phyloP scores from a whole-genome alignment of 1,140 invertebrate species.

The Acromyrmex heyeri region DNA sequence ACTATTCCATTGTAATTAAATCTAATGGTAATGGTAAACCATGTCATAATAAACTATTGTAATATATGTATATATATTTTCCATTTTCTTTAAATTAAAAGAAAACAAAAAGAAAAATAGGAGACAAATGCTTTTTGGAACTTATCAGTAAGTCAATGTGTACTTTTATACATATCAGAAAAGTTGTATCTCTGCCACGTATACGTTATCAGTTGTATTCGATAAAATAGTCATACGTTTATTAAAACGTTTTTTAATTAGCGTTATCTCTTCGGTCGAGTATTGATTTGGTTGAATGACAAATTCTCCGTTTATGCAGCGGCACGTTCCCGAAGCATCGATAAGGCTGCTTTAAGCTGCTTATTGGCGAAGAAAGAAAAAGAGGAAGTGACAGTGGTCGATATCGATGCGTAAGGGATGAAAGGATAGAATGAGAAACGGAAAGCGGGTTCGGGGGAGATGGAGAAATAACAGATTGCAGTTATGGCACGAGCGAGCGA shows the following conservation, averaged over 20 bases:
- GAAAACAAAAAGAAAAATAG: not conserved
- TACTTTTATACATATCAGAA: not conserved
- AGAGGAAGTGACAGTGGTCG: constrained; percentile 22
- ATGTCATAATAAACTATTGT: not conserved
- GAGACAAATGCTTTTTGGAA: not conserved
- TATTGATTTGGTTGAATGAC: constrained; percentile 54
- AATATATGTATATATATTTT: not conserved
- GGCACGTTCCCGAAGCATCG: constrained; percentile 60
- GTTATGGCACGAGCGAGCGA: constrained; percentile 81
- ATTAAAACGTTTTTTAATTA: constrained; percentile 61
- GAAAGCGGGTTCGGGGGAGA: constrained; percentile 58
- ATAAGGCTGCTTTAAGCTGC: constrained; percentile 61
- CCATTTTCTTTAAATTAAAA: not conserved
- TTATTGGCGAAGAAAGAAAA: not conserved
- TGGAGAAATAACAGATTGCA: constrained; percentile 84
- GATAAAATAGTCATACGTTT: constrained; percentile 7
- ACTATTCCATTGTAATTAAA: no score
- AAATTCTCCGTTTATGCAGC: constrained; percentile 66
- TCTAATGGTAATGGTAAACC: no score
- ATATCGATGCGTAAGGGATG: constrained; percentile 64
- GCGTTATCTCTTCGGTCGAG: constrained; percentile 64
- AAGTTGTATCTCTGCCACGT: not conserved
- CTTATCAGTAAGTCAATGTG: not conserved
- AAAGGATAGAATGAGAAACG: constrained; percentile 67
- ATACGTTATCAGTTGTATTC: not conserved